A percentile compares a stretch with the other conserved stretches of the same genome.
phyloP scores from a whole-genome alignment of 2,113 vertebrate genomes.

The Strix uralensis region DNA sequence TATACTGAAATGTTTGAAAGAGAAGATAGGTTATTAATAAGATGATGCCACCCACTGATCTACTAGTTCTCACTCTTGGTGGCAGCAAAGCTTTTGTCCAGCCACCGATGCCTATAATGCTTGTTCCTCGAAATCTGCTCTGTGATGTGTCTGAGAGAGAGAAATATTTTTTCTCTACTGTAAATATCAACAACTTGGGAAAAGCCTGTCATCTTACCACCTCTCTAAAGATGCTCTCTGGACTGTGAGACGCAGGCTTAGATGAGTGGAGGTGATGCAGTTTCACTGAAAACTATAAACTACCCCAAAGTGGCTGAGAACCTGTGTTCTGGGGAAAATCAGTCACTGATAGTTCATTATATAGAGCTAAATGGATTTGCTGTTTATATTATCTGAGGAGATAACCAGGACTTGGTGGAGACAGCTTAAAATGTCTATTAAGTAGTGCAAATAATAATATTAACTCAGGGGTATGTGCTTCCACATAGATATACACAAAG shows the following conservation, averaged over 20 bases:
- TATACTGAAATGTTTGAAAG: neutral
- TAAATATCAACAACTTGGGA: neutral
- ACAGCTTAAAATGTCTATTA: neutral
- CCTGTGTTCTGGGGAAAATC: neutral
- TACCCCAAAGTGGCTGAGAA: neutral
- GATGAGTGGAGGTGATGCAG: neutral
- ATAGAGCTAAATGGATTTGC: neutral
- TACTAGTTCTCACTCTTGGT: neutral
- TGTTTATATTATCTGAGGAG: neutral
- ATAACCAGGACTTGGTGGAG: neutral
- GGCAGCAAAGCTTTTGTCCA: neutral
- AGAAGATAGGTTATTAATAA: neutral
- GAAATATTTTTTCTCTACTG: neutral
- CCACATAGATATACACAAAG: neutral
- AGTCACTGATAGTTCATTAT: neutral
- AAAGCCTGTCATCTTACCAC: neutral
- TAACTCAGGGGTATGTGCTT: neutral
- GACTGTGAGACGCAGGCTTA: neutral
- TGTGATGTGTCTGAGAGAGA: neutral
- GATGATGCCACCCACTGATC: neutral
- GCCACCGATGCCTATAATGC: neutral
- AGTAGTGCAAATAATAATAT: neutral
- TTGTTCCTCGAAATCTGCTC: neutral
- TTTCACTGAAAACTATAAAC: neutral
- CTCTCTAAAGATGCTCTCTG: neutral